Evolutionary conservation across 2,113 vertebrate genomes (phyloP), one percentile per base, ranked within the genome.

Genomic region (Rousettus leschenaultii): DNA sequence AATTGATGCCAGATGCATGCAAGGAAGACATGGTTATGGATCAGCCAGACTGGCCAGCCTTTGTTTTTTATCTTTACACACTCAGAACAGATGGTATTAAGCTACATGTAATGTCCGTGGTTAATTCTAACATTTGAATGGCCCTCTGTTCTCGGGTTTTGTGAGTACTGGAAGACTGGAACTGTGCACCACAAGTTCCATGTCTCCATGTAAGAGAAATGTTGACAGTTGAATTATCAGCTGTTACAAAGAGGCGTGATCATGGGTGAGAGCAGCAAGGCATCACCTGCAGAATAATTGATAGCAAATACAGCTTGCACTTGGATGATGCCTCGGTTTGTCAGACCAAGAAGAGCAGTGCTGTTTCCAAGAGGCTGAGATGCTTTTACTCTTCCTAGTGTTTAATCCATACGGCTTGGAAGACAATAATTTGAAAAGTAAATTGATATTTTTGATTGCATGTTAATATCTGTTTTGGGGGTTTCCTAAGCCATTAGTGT

Each of bases 161-260:
- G 30, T 87, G 55, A 92, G 61, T 68, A 38, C 40, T 71, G 51
- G n/a, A 51, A 87, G 90, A 75, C 92, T 96, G 92, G 9, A 75
- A 88, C 35, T 92, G 86, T 53, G 30, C 55, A 57, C 63, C 63
- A 38, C 53, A 48, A 77, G 70, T 88, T 86, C 71, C 28, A 18
- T 38, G 18, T 94, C 85, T 89, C 43, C 43, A 19, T 63, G 48
- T 83, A 61, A 92, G 95, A 78, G 91, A 94, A 97, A 96, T 91
- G 95, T 94, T 96, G 95, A 89, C 94, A 94, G 91, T 93, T 96
- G 93, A 92, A 97, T 97, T 97, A 94, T 92, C 95, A 94, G 92
- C 89, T 93, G 91, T 96, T 96, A 89, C 73, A 96, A 30, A 90
- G 66, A 86, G 88, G n/a, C 43, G 86, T 86, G 85, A 90, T 96